A percentile compares a stretch with the other conserved stretches of the same genome.
phyloP scores from a whole-genome alignment of 37 sponge, comb jelly and placozoan species.

The Cladorhizidae sp. region DNA sequence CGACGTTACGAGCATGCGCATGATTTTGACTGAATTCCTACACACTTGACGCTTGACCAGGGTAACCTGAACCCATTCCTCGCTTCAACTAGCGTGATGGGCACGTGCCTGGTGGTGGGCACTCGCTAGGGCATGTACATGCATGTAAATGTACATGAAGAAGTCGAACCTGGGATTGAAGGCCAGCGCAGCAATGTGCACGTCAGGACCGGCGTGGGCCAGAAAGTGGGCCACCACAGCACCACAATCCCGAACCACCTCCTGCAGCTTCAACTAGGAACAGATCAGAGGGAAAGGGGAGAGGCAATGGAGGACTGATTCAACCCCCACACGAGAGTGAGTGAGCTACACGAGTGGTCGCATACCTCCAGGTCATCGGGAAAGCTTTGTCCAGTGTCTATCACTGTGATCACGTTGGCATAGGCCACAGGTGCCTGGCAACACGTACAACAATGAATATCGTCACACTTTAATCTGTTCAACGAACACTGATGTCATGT shows the following conservation, averaged over 20 bases:
- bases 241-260: constrained; percentile 48
- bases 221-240: constrained; percentile 90
- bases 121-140: not conserved
- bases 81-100: too few relatives aligned
- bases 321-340: not conserved
- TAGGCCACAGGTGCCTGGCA: constrained; percentile 4
- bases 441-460: not conserved
- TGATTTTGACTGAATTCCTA: too few relatives aligned
- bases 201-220: constrained; percentile 55
- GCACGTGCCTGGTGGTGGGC: not conserved
- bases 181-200: constrained; percentile 59
- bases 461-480: not conserved
- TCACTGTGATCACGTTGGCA: constrained; percentile 50
- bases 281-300: not conserved
- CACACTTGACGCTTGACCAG: too few relatives aligned
- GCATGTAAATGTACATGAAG: constrained; percentile 4
- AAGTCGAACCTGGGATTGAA: constrained; percentile 76
- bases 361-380: constrained; percentile 26
- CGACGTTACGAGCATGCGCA: too few relatives aligned
- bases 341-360: not conserved
- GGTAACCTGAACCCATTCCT: too few relatives aligned
- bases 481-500: not conserved
- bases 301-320: not conserved
- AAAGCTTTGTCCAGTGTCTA: constrained; percentile 30
- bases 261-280: constrained; percentile 55